phyloP scores from a whole-genome alignment of 2,113 vertebrate genomes.

The Seriola rivoliana region DNA sequence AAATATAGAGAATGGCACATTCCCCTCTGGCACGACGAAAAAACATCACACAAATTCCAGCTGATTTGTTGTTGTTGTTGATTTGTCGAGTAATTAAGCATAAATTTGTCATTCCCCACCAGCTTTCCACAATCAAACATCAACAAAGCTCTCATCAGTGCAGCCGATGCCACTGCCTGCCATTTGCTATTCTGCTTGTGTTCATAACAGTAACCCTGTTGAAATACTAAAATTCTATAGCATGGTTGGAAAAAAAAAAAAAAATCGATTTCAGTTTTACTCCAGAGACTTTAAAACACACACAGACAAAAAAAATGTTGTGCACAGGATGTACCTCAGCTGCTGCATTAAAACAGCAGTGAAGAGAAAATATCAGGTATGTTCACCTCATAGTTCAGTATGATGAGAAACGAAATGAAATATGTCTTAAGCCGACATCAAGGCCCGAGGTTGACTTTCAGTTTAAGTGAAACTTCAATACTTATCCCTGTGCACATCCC shows the following conservation, averaged over 20 bases:
- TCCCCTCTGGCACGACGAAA: slow-evolving; percentile 6
- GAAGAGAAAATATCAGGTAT: neutral
- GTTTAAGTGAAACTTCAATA: too few species aligned
- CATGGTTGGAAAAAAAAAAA: neutral
- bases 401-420: slow-evolving; percentile 21
- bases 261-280: neutral
- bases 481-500: neutral
- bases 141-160: slow-evolving; percentile 25
- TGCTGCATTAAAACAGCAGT: neutral
- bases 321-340: slow-evolving; percentile 6
- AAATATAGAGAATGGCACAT: slow-evolving; percentile 7
- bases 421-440: neutral
- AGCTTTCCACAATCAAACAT: slow-evolving; percentile 22
- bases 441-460: neutral
- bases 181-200: slow-evolving; percentile 3
- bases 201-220: slow-evolving; percentile 3
- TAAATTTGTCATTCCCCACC: slow-evolving; percentile 25
- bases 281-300: slow-evolving; percentile 14
- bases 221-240: slow-evolving; percentile 3
- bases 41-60: slow-evolving; percentile 18
- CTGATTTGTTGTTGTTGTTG: slow-evolving; percentile 45
- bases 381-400: neutral
- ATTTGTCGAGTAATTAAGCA: slow-evolving; percentile 52
- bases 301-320: neutral
- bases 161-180: neutral